Evolutionary conservation across 1,140 invertebrate genomes (phyloP).

Genomic region (Bombus polaris): DNA sequence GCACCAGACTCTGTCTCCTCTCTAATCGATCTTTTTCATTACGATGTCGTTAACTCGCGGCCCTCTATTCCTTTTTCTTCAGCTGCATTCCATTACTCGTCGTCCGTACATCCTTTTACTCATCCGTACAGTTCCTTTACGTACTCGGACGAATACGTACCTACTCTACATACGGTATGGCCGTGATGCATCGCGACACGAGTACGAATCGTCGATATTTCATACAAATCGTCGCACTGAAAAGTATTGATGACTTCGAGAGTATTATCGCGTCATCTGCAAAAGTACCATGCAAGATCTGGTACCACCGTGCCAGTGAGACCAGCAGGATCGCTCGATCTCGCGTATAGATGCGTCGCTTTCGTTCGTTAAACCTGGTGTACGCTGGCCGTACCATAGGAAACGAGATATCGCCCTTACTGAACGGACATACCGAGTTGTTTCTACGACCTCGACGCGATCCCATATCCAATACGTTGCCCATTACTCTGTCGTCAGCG

Average conservation of each 20-base stretch:
- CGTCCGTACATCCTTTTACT: not conserved
- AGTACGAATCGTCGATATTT: conserved; percentile 64
- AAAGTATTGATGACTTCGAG: conserved; percentile 70
- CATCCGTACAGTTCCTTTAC: not conserved
- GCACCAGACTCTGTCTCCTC: not conserved
- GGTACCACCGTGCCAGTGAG: conserved; percentile 33
- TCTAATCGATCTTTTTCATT: conserved; percentile 60
- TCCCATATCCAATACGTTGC: conserved; percentile 20
- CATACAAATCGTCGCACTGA: conserved; percentile 68
- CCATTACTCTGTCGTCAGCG: conserved; percentile 34
- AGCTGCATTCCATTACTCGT: conserved; percentile 12
- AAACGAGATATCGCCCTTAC: conserved; percentile 21
- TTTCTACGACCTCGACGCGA: conserved; percentile 3
- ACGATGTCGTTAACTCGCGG: conserved; percentile 47
- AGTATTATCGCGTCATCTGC: conserved; percentile 70
- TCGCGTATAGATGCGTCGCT: not conserved
- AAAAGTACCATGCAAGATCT: conserved; percentile 48
- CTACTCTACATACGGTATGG: not conserved
- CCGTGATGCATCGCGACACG: conserved; percentile 34
- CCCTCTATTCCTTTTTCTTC: conserved; percentile 37
- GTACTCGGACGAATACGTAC: too few species aligned
- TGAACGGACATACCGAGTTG: not conserved
- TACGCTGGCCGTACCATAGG: not conserved
- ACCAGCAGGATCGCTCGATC: not conserved
- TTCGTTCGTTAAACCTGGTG: conserved; percentile 17